phyloP scores from a whole-genome alignment of 2,888 invertebrate species.

The Punctoribates punctum region DNA sequence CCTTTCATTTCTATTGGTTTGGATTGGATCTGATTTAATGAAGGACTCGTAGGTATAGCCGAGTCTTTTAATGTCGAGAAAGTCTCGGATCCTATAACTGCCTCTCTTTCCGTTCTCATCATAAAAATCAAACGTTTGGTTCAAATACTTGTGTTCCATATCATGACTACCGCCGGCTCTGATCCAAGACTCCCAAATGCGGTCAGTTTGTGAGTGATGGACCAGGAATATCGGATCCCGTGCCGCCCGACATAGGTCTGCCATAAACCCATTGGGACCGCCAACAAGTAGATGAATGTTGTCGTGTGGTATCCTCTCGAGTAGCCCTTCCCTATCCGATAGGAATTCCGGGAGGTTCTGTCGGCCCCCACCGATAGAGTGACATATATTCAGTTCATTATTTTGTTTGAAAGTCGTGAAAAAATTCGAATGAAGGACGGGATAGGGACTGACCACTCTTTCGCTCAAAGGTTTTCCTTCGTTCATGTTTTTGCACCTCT shows the following conservation, averaged over 20 bases:
- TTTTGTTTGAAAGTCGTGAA: slow-evolving; percentile 5
- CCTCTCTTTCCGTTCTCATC: background rate
- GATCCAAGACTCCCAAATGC: slow-evolving; percentile 2
- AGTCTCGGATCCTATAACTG: background rate
- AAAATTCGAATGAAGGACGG: background rate
- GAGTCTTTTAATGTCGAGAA: background rate
- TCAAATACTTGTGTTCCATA: background rate
- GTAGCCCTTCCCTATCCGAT: background rate
- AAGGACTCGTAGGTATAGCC: background rate
- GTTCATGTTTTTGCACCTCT: background rate
- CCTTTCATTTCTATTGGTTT: background rate
- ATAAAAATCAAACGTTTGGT: slow-evolving; percentile 12
- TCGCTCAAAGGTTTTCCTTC: background rate
- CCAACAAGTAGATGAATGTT: background rate
- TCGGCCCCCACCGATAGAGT: background rate
- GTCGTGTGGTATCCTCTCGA: slow-evolving; percentile 9
- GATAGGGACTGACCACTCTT: background rate
- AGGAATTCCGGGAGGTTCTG: background rate
- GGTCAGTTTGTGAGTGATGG: background rate
- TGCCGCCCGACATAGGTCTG: background rate
- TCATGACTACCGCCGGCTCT: background rate
- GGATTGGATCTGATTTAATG: background rate
- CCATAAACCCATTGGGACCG: background rate
- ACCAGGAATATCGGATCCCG: background rate
- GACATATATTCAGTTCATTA: slow-evolving; percentile 13